Base-by-base conservation (phyloP, 2,888 invertebrate genomes). In the Scaptomyza polygonia region DNA sequence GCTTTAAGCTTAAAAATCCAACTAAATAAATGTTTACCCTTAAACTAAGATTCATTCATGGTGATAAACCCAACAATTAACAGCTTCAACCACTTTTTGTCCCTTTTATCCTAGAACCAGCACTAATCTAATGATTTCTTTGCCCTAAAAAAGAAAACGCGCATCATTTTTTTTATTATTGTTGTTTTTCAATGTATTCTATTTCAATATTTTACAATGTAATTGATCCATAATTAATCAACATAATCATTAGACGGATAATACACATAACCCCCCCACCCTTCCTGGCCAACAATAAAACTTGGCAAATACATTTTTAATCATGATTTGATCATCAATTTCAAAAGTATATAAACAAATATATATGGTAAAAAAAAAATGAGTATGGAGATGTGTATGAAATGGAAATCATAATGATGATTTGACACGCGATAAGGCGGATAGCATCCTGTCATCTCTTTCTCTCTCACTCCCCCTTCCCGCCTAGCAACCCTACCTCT, bases 301-400 rank as follows among this genome's bases (percentile, higher is more conserved):
- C 21, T 21, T 21, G 21, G 57, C 49, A 70, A 80, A 86, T 79
- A 86, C 78, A 80, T 87, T 86, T 86, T 82, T 79, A 86, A 88
- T 88, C 89, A 88, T 86, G 76, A 67, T 86, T 72, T 75, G 77
- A 89, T 88, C 89, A 88, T 88, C 89, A 89, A 88, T 88, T 83
- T 73, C 54, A 40, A 39, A 39, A 69, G 78, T 66, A 71, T 49
- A 68, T 64, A 76, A 67, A 58, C n/a, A 30, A 30, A 32, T 2
- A 1, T 29, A 11, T 30, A 11, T 3, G 6, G 27, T 27, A n/a
- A n/a, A n/a, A n/a, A n/a, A n/a, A n/a, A n/a, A n/a, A n/a, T n/a
- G 27, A 4, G 1, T 30, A 30, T 30, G 39, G 4, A 14, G 16
- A 18, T 34, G 32, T 49, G 36, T 18, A 25, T 36, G 44, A 27